A percentile compares a stretch with the other conserved stretches of the same genome.
phyloP scores from a whole-genome alignment of 2,797 vertebrate species.

The Pyrrhura leucotis region DNA sequence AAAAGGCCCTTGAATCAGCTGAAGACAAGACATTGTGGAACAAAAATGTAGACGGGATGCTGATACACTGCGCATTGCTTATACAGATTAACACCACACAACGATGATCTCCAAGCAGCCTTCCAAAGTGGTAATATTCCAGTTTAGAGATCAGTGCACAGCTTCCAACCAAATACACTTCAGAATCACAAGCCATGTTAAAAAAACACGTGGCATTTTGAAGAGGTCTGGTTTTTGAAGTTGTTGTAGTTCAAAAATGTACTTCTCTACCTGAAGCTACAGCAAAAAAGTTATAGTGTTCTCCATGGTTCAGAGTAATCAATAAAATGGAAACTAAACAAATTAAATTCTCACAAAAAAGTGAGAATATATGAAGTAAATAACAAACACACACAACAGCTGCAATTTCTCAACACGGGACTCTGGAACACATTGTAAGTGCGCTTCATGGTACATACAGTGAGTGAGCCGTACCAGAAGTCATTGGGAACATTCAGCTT shows the following conservation, averaged over 20 bases:
- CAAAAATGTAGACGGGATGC: neutral
- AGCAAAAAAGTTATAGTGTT: neutral
- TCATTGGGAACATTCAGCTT: neutral
- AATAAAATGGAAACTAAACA: neutral
- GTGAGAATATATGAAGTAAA: neutral
- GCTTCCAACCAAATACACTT: neutral
- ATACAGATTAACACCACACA: neutral
- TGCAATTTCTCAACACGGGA: neutral
- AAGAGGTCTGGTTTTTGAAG: neutral
- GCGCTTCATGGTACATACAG: fast-evolving
- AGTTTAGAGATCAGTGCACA: neutral
- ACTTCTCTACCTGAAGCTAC: neutral
- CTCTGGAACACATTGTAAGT: neutral
- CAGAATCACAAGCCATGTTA: neutral
- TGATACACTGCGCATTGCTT: neutral
- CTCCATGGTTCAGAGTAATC: neutral
- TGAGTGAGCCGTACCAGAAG: fast-evolving
- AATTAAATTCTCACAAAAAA: neutral
- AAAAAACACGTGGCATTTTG: neutral
- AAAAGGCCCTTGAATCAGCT: neutral
- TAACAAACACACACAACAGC: neutral
- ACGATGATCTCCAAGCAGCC: neutral
- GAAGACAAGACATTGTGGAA: neutral
- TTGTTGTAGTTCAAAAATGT: neutral
- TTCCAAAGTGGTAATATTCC: neutral